These are phyloP conservation scores for Junco hyemalis DNA, from an alignment of 2,113 vertebrate genomes.

Conservation along the genomic window DNA sequence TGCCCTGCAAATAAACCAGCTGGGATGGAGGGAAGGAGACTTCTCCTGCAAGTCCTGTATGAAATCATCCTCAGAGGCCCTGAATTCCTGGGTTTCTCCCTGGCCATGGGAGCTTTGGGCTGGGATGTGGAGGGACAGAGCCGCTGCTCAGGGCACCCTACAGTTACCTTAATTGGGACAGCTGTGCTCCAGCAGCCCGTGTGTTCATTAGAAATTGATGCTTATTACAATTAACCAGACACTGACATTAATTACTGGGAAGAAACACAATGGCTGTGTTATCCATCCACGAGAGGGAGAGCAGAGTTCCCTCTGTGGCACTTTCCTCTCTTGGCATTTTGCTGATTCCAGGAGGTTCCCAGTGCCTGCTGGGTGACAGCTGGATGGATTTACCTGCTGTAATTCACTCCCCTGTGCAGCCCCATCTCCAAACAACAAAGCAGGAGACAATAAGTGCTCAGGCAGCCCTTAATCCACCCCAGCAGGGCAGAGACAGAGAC, in stretches of 20 bases:
- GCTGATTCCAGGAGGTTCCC: neutral
- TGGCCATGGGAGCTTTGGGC: neutral
- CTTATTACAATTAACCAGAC: slow-evolving; percentile 47
- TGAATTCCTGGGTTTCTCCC: neutral
- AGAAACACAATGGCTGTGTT: neutral
- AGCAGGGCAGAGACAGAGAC: neutral
- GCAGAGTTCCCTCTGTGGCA: neutral
- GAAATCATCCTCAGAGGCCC: neutral
- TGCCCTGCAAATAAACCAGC: neutral
- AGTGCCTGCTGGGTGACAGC: neutral
- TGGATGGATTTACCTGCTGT: neutral
- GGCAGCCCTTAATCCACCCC: slow-evolving; percentile 21
- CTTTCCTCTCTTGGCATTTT: neutral
- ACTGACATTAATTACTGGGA: slow-evolving; percentile 26
- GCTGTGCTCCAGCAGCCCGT: neutral
- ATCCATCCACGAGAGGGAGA: neutral
- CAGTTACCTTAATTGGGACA: slow-evolving; percentile 28
- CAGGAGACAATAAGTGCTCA: slow-evolving; percentile 16
- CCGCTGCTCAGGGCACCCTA: neutral
- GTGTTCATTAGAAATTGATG: slow-evolving; percentile 22
- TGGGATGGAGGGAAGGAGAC: neutral
- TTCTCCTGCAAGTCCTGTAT: neutral
- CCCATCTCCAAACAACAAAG: slow-evolving; percentile 26
- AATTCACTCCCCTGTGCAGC: slow-evolving; percentile 11
- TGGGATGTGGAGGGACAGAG: neutral